phyloP scores from a whole-genome alignment of 2,113 vertebrate species.

The Nothobranchius kuhntae region DNA sequence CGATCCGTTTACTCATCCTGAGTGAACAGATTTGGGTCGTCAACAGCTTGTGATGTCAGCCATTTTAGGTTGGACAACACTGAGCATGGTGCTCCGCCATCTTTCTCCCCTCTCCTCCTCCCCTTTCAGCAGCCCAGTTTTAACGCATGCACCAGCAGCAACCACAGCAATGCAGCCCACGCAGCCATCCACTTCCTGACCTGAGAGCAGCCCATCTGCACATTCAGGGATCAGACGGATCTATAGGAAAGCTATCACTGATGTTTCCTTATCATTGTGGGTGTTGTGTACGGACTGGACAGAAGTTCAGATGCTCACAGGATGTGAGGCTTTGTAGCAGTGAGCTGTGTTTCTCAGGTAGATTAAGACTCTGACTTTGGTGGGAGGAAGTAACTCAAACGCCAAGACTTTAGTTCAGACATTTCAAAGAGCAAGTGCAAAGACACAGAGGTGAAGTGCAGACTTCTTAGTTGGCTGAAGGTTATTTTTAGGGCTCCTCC shows the following conservation, averaged over 20 bases:
- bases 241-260: constrained; percentile 28
- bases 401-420: background rate
- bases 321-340: background rate
- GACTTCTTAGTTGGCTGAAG: constrained; percentile 10
- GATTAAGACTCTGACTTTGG: constrained; percentile 12
- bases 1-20: constrained; percentile 34
- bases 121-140: constrained; percentile 70
- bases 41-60: constrained; percentile 81
- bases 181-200: constrained; percentile 54
- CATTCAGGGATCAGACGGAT: constrained; percentile 41
- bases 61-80: constrained; percentile 83
- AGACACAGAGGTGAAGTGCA: constrained; percentile 2
- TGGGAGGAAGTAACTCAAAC: constrained; percentile 4
- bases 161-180: constrained; percentile 62
- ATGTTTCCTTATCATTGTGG: constrained; percentile 37
- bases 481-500: background rate
- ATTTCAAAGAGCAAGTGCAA: background rate
- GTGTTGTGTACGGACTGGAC: background rate
- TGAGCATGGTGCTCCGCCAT: constrained; percentile 78
- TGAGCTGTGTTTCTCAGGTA: constrained; percentile 17
- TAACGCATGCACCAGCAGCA: constrained; percentile 70
- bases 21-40: constrained; percentile 58
- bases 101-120: constrained; percentile 63
- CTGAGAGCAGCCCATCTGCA: constrained; percentile 40
- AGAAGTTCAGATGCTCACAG: constrained; percentile 26